Evolutionary conservation across 2,113 vertebrate genomes (phyloP), one percentile per base, ranked within the genome.

Genomic region (Pangasianodon gigas): DNA sequence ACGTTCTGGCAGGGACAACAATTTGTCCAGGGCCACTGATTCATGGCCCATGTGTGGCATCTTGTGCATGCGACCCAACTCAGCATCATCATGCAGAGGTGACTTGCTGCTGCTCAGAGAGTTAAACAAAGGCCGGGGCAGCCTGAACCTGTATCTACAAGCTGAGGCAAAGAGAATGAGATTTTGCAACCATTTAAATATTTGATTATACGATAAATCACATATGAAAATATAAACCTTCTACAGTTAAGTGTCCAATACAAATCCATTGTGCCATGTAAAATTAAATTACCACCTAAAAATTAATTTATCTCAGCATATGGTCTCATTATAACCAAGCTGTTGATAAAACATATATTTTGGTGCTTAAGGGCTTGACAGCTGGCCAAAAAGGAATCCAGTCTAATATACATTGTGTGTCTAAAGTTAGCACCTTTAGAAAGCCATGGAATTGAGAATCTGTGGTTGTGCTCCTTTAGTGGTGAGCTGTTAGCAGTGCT

Each of bases 1-100:
- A 14, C 95, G 95, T 67, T 97, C 96, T 58, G 96, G 95, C 0
- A 95, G 90, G 32, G 96, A 95, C 0, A 95, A 91, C 89, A 96
- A 95, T 7, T 97, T 97, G 1, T 97, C 97, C 11, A 97, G 92
- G 5, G 95, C 95, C 92, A 97, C 94, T 0, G 97, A 96, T 91
- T 97, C 97, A 0, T 95, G 95, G 91, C 96, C 96, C 44, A 95
- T 96, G 24, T 94, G 95, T 2, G 94, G 95, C 0, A 21, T 89
- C 94, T 96, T 19, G 94, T 87, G 95, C 0, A 11, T 85, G 94
- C 95, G 9, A 93, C 90, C 96, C 0, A 95, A 95, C 11, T 96
- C 96, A 0, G 94, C 89, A 0, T 96, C 94, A 1, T 95, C 95
- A 0, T 93, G 94, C 56, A 94, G 91, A 0, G 97, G 94, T 0